phyloP scores from a whole-genome alignment of 2,113 vertebrate species.

The Anser cygnoides region DNA sequence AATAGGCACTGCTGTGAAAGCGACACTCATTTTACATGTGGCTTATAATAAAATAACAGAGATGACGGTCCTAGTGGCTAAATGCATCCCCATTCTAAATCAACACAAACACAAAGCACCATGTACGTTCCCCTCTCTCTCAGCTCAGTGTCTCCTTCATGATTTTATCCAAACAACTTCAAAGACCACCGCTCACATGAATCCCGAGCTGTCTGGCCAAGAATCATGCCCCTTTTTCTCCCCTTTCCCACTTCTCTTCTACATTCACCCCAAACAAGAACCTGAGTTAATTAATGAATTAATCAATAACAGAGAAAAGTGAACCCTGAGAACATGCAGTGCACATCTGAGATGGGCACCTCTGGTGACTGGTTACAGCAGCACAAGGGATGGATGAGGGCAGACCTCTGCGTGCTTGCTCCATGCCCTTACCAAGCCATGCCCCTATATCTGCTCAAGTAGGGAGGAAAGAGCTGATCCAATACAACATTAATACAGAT shows the following conservation, averaged over 20 bases:
- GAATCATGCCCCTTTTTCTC: neutral
- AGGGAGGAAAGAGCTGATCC: neutral
- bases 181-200: neutral
- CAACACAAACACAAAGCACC: neutral
- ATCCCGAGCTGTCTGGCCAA: neutral
- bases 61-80: neutral
- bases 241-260: neutral
- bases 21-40: neutral
- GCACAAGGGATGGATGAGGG: neutral
- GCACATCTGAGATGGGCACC: neutral
- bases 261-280: neutral
- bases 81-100: neutral
- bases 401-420: fast-evolving
- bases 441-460: neutral
- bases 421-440: neutral
- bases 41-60: neutral
- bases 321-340: neutral
- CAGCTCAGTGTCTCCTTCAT: neutral
- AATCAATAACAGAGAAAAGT: neutral
- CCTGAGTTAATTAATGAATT: neutral
- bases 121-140: neutral
- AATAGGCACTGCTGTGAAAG: neutral
- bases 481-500: neutral
- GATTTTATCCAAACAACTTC: neutral
- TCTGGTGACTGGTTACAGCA: neutral